Base-by-base conservation (phyloP, 2,113 vertebrate species). In the Urocolius indicus region DNA sequence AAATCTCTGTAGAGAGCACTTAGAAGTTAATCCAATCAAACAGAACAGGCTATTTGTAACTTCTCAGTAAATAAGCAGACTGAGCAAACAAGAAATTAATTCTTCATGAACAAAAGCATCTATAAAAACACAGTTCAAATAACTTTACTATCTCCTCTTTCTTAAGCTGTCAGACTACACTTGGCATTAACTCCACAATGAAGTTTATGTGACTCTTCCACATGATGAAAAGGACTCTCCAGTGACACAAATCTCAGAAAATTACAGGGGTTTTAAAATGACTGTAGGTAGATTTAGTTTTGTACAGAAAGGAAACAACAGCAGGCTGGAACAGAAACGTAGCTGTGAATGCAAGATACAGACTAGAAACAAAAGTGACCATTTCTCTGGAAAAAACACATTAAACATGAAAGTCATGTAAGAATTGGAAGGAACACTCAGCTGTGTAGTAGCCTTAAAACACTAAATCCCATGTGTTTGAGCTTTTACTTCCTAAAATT, bases 351-450 rank as follows among this genome's bases (percentile, higher is more conserved):
- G 27, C 80, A 52, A 72, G 76, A 87, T 7, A 49, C 43, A 41
- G 59, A 49, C 34, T 45, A 66, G 67, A 89, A 92, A 91, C 46
- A 76, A n/a, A 88, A 89, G 52, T 6, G 13, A 72, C 41, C 23
- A 21, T 57, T 85, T 43, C 62, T 76, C 62, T 80, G 90, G 83
- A 94, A 94, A 88, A 88, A 92, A 69, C 29, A 23, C 27, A 79
- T 90, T n/a, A 65, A 89, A 90, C 41, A 41, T 67, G 32, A 57
- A 87, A 89, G 63, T 78, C 69, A 95, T 54, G 62, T 68, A 91
- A 95, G 94, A 93, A 93, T 41, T 92, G 87, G 91, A 95, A 94
- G 62, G 77, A 82, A 65, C 27, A 38, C 22, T 86, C 26, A 51
- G 68, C 79, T 83, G 41, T 8, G 1, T 63, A 80, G 62, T 11